phyloP scores from a whole-genome alignment of 2,797 vertebrate genomes.

The Florisuga fusca region DNA sequence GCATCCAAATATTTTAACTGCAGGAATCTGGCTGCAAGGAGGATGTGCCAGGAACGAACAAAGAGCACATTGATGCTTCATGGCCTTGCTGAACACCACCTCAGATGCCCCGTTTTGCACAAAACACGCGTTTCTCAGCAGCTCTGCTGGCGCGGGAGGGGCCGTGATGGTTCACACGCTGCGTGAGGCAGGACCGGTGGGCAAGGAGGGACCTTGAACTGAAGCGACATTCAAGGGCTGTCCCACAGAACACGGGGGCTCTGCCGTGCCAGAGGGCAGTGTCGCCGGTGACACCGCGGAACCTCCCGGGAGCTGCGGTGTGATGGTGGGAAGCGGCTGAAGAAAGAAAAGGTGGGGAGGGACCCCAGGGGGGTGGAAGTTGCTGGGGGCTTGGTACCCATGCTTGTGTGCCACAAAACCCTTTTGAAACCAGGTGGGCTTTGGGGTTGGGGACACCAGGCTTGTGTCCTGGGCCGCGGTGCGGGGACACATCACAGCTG shows the following conservation, averaged over 20 bases:
- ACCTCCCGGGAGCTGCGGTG: too few species aligned
- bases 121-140: background rate
- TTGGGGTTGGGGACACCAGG: too few species aligned
- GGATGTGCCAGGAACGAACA: constrained; percentile 13
- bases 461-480: too few species aligned
- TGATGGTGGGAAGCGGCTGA: too few species aligned
- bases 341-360: too few species aligned
- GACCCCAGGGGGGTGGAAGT: too few species aligned
- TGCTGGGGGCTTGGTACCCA: too few species aligned
- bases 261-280: background rate
- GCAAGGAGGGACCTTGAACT: background rate
- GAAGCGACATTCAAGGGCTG: rapidly evolving
- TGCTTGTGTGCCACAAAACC: too few species aligned
- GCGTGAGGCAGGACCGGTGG: rapidly evolving
- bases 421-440: too few species aligned
- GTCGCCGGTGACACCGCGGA: rapidly evolving
- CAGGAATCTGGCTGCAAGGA: background rate
- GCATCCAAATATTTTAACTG: background rate
- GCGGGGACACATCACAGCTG: too few species aligned
- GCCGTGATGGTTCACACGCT: rapidly evolving
- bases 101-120: background rate
- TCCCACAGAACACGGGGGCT: background rate
- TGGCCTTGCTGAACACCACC: background rate
- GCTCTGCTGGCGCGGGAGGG: background rate
- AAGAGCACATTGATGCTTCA: background rate